A percentile compares a stretch with the other conserved stretches of the same genome.
Conservation (phyloP, 1,140 invertebrate genomes). For the Trichonephila clavata region DNA sequence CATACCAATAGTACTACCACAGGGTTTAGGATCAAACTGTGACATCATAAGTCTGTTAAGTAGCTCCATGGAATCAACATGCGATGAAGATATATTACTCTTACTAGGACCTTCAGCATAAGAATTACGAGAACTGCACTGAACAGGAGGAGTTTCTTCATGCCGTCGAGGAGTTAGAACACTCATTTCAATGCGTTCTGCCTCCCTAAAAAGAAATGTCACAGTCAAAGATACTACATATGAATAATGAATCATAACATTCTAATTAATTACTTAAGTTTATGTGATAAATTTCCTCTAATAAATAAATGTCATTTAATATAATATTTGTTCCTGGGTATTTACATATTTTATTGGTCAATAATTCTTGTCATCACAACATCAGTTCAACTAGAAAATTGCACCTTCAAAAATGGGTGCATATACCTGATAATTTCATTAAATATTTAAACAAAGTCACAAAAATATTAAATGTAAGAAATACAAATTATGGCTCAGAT, state of each 20-base stretch:
- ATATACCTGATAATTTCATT: no score
- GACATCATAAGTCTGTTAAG: slow-evolving; percentile 78
- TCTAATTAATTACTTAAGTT: no score
- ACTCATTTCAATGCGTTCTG: slow-evolving; percentile 92
- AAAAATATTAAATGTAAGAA: no score
- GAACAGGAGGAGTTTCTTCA: slow-evolving; percentile 83
- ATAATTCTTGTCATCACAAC: no score
- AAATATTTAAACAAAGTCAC: no score
- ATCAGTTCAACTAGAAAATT: no score
- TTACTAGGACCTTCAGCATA: slow-evolving; percentile 81
- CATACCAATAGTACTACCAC: slow-evolving; percentile 87
- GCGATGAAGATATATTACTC: slow-evolving; percentile 74
- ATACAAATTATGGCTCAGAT: no score
- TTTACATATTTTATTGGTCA: no score
- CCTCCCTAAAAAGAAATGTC: slow-evolving; percentile 83
- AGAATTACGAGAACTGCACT: slow-evolving; percentile 85
- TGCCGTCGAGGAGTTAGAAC: slow-evolving; percentile 84
- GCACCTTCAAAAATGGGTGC: no score
- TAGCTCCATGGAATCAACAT: slow-evolving; percentile 79
- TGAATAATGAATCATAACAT: background rate
- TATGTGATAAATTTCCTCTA: no score
- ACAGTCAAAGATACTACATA: background rate
- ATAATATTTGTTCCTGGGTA: no score
- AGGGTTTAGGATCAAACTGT: slow-evolving; percentile 82
- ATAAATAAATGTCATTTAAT: no score